Evolutionary conservation across 2,888 invertebrate genomes (phyloP), one percentile per base, ranked within the genome.

Genomic region (Polydrusus pterygomalis): DNA sequence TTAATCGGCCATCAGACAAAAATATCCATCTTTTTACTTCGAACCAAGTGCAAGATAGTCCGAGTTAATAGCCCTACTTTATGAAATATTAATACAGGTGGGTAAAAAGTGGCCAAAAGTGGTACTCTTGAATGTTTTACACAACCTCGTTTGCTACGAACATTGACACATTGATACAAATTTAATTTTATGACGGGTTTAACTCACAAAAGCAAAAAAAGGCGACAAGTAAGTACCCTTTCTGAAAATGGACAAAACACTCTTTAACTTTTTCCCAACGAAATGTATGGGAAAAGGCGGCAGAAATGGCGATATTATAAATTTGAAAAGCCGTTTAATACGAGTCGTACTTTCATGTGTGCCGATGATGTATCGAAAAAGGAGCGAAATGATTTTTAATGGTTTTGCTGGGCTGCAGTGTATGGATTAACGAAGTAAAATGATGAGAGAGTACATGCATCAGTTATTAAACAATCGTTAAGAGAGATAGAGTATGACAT

Each of bases 61-160:
- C 79, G 71, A 75, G 80, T 82, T 81, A 80, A 82, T 81, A 77
- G 83, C 54, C 78, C 83, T 70, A 75, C 81, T 83, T 84, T 83
- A 84, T 83, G 82, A 84, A 84, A 84, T 84, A 82, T 83, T 82
- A 83, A 85, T 84, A 81, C 80, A 78, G 30, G 76, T 73, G 79
- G 82, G 81, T 83, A 83, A 84, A 85, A 85, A 84, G 82, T 81
- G 81, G 38, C 54, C 49, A 58, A 17, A 40, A 25, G 18, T 45
- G 67, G 84, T 85, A 84, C 84, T 80, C 84, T 84, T 84, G 84
- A 84, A 78, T 85, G 85, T 85, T 85, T 85, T 84, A 85, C 85
- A 84, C 80, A 75, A 80, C 71, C 80, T 74, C 74, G 78, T 78
- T 75, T 77, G 75, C 63, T 74, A 63, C 69, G 25, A 69, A 18